Base-by-base conservation (phyloP, 2,888 invertebrate genomes). In the Metopia argyrocephala region DNA sequence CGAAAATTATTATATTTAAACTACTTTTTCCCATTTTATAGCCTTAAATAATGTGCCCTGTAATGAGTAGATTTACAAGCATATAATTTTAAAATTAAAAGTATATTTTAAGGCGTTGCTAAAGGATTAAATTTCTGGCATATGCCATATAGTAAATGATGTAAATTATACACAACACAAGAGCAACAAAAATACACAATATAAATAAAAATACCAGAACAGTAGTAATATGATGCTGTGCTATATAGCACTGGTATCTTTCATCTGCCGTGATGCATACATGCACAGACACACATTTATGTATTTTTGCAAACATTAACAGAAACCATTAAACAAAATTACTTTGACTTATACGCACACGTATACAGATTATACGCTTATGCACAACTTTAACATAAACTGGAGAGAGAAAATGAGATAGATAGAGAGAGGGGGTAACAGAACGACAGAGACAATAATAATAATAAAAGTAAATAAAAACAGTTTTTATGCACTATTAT, bases 301-400 rank as follows among this genome's bases (percentile, higher is more conserved):
- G 7, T 31, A 31, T 12, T 2, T 12, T 21, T 73, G 28, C 23
- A 15, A 54, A 23, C 46, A 28, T 7, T n/a, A n/a, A 4, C 20
- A 45, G 70, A 70, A 70, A 15, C 31, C 73, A 68, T 78, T 78
- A 61, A 66, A 68, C 23, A 66, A 65, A 59, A 65, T 54, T 21
- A 46, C 21, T 68, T 20, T 54, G 12, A 56, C 38, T 50, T 45
- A 45, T n/a, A n/a, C n/a, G n/a, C 23, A 18, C 48, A 23, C 21
- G 28, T 12, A 38, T 15, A 15, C 38, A 6, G 2, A 3, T 38
- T 38, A 12, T 12, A 15, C 38, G 15, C 38, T 38, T 38, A 38
- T 38, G 38, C 38, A 38, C 38, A 12, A 15, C 3, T 38, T 38
- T 38, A 12, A 9, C 12, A 12, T 38, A 12, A 0, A n/a, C n/a